Base-by-base conservation (phyloP, 2,113 vertebrate species). In the Callocephalon fimbriatum region DNA sequence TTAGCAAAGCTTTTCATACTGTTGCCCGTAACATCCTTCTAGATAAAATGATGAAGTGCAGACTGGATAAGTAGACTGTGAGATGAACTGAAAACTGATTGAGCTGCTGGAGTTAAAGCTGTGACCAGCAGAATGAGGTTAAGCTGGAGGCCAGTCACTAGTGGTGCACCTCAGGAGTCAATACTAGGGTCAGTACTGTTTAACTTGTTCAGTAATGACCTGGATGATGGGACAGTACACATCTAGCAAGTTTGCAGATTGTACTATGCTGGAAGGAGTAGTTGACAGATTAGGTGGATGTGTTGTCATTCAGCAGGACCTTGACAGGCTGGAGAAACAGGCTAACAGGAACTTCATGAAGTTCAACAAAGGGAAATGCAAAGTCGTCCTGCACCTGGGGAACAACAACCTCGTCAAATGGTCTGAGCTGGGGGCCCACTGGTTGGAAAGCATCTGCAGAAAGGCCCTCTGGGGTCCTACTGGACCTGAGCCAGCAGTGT, bases 21-120 rank as follows among this genome's bases (percentile, higher is more conserved):
- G 42, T 53, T 3, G 2, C n/a, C 56, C 0, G 0, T 31, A 48
- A 27, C 22, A n/a, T 56, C 21, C 25, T 70, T 77, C 17, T 25
- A 51, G 35, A 15, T 20, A 70, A 68, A n/a, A 10, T 27, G 50
- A 3, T 66, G n/a, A 29, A 18, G 37, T 37, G 37, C 9, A 67
- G 32, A 2, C 31, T 53, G 19, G 26, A 1, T 72, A 78, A 67
- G 38, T 56, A 15, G 27, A 27, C 35, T 73, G 29, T 67, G 86
- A 51, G 59, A 21, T 25, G n/a, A n/a, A 40, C 70, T 66, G 58
- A 67, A 74, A 87, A 45, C 21, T 50, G 61, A 7, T 63, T 75
- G 42, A 83, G 61, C 47, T 88, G 16, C 40, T 38, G 53, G 37
- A 18, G 27, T 61, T 16, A 27, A 56, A 29, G 21, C 29, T 61